These are phyloP conservation scores for Macrochelys suwanniensis DNA, from an alignment of 2,797 vertebrate genomes.

Conservation along the genomic window DNA sequence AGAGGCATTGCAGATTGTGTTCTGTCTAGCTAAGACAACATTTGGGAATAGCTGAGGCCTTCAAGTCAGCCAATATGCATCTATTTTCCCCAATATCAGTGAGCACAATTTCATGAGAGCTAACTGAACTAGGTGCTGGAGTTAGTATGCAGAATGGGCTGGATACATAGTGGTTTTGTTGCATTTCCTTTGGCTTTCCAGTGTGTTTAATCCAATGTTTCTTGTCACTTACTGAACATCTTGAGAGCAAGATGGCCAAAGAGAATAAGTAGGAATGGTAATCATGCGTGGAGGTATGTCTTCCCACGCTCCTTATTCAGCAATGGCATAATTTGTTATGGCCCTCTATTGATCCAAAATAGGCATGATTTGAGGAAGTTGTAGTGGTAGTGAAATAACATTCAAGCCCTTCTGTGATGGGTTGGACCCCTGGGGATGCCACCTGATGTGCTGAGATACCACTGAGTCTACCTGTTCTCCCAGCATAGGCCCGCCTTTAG, in stretches of 20 bases:
- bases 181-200: not conserved
- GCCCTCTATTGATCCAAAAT: not conserved
- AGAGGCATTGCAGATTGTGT: not conserved
- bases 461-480: no score
- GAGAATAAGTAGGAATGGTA: not conserved
- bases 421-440: no score
- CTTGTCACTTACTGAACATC: not conserved
- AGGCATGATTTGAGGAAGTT: not conserved
- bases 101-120: not conserved
- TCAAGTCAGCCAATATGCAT: not conserved
- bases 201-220: not conserved
- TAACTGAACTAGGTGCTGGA: not conserved
- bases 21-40: not conserved
- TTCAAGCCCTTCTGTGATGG: not conserved
- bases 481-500: no score
- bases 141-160: not conserved
- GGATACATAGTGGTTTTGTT: not conserved
- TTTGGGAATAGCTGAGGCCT: not conserved
- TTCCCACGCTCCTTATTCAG: not conserved
- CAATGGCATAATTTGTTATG: not conserved
- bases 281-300: not conserved
- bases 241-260: not conserved
- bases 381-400: not conserved
- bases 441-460: no score
- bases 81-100: not conserved